Evolutionary conservation across 2,888 invertebrate genomes (phyloP), one percentile per base, ranked within the genome.

Genomic region (Dioctria rufipes): DNA sequence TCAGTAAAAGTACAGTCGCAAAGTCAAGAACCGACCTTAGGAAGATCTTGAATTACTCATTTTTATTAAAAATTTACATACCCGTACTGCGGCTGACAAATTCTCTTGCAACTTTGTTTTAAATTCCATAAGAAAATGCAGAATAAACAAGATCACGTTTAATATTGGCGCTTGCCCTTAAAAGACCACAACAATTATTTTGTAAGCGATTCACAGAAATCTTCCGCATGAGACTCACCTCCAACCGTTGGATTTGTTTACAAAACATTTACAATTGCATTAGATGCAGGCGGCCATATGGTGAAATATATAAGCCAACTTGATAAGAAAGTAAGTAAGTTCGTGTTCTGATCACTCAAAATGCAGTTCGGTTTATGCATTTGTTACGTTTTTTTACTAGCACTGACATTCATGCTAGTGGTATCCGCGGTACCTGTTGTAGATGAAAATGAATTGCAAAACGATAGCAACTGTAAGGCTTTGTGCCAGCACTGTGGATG

Each of bases 401-500:
- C 73, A 2, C 60, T 60, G 5, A 63, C 63, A 13, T 63, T 61
- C 25, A 8, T 49, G 11, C 63, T 77, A 25, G 63, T 49, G 40
- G 46, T 49, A 2, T 61, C 61, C 25, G 63, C 46, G 8, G 63
- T 49, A n/a, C 66, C 78, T n/a, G 61, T 71, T 3, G 49, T 40
- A 46, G 85, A 86, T 3, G 84, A 86, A 4, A 84, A 85, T 8
- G 88, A 88, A 77, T 83, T 86, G 3, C 85, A 86, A 40, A 85
- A 87, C 39, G 85, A 85, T 6, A 83, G 84, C 4, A 87, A 87
- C 39, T 89, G 89, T 81, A 87, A 88, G 77, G 83, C 86, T 0
- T 85, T 89, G 3, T 89, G 89, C 58, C 86, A 85, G 54, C 86
- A 87, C 6, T 89, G 89, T 66, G 86, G 86, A 25, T 89, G 89